Base-by-base conservation (phyloP, 2,113 vertebrate genomes). In the Pseudopipra pipra region DNA sequence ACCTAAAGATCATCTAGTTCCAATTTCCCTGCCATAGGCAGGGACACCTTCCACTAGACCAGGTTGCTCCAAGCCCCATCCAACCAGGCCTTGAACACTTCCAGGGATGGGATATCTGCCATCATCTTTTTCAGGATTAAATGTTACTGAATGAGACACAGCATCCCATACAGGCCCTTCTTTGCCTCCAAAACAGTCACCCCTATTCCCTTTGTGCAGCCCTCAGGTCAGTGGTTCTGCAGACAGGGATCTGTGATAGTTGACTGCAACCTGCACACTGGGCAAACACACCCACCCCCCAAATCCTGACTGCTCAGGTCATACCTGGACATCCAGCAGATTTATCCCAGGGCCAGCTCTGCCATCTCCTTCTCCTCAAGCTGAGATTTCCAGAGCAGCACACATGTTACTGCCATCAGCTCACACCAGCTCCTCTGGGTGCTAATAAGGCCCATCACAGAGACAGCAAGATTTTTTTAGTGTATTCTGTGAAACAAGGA, bases 281-380 rank as follows among this genome's bases (percentile, higher is more conserved):
- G 44, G 35, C 22, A 68, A 43, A 85, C 35, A 58, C 14, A 55
- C 80, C 41, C 51, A 25, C 14, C 65, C 81, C 37, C 43, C 28
- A 91, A 17, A 47, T 33, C 46, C 72, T 55, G n/a, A 19, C 23
- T 51, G 43, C 33, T 8, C 6, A 2, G 59, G 14, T 66, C 92
- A 11, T 90, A 96, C 91, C 93, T 95, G 70, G 52, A 23, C 65
- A 68, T 63, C 51, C 82, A 90, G 90, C 43, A 70, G 82, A 31
- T 28, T 47, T 22, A 33, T 43, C 20, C 79, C 90, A 41, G 61
- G 44, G 72, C 41, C 87, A 86, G 43, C 56, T 86, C 47, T 76
- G 67, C n/a, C 24, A 33, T 15, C 24, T 39, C 61, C 56, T 61
- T 39, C 78, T 74, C 70, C 80, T 22, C 1, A 0, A 51, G 65